A percentile compares a stretch with the other conserved stretches of the same genome.
These are phyloP conservation scores for Aspidoscelis tigris DNA, from an alignment of 2,113 vertebrate genomes.

Conservation along the genomic window DNA sequence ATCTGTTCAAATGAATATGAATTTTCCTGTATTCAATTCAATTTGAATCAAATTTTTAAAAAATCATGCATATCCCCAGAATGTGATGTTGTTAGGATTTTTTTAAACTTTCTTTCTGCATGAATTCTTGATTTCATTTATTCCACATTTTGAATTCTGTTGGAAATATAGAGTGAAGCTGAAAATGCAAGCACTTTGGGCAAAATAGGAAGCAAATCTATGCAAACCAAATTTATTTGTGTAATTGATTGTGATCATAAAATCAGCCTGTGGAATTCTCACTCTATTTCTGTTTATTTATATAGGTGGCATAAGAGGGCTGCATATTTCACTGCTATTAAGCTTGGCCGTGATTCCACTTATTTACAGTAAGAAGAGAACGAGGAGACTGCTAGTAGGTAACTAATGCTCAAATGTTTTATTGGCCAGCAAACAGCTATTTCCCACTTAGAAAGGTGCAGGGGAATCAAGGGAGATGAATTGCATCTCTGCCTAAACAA, in stretches of 20 bases:
- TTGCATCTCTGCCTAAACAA: slow-evolving; percentile 18
- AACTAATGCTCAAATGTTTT: slow-evolving; percentile 5
- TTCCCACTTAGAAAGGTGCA: slow-evolving; percentile 1
- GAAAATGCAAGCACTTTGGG: neutral
- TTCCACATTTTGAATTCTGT: neutral
- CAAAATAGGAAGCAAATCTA: neutral
- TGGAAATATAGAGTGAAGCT: neutral
- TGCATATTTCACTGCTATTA: neutral
- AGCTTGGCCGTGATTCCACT: neutral
- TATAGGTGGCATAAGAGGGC: neutral
- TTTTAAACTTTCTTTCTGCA: neutral
- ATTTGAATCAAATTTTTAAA: too few relatives aligned
- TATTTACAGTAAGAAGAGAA: neutral
- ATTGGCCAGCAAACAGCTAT: neutral
- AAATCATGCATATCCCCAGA: too few relatives aligned
- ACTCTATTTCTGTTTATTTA: neutral
- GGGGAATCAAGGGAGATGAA: slow-evolving; percentile 5
- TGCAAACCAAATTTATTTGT: neutral
- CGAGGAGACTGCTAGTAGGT: neutral
- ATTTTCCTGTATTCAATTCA: too few relatives aligned
- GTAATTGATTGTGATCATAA: neutral
- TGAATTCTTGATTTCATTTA: neutral
- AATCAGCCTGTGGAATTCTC: neutral
- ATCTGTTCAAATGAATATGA: too few relatives aligned
- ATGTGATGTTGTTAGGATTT: neutral